Percentiles rank a stretch among this genome's conserved stretches.
Conservation (phyloP, 2,113 vertebrate species). For the Mellivora capensis region DNA sequence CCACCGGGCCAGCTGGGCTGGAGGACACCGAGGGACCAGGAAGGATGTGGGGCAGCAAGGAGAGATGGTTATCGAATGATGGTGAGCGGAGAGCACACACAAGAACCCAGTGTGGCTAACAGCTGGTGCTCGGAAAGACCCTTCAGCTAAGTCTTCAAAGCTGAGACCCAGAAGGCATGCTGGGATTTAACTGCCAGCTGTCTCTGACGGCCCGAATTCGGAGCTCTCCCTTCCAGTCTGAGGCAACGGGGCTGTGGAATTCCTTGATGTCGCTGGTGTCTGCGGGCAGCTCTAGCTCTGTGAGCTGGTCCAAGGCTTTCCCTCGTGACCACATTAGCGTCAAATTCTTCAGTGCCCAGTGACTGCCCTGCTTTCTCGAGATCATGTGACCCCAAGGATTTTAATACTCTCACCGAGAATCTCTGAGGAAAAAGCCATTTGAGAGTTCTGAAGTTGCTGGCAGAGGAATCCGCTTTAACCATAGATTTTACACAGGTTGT, state of each 20-base stretch:
- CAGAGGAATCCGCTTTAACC: neutral
- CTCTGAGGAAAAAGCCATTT: rapidly evolving
- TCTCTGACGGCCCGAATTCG: rapidly evolving
- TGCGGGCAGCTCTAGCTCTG: neutral
- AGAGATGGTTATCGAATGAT: rapidly evolving
- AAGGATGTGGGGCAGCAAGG: neutral
- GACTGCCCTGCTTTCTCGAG: neutral
- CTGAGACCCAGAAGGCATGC: rapidly evolving
- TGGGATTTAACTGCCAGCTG: neutral
- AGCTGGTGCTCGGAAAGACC: neutral
- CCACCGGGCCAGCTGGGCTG: rapidly evolving
- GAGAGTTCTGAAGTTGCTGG: neutral
- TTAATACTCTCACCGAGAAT: neutral
- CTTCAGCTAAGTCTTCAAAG: neutral
- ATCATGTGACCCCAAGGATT: neutral
- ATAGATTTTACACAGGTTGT: neutral
- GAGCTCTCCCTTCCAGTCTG: neutral
- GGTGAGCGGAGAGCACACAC: neutral
- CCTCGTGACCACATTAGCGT: neutral
- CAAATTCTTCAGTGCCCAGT: neutral
- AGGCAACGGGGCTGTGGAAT: rapidly evolving
- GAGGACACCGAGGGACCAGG: neutral
- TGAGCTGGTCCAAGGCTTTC: neutral
- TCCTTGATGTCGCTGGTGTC: too few relatives aligned
- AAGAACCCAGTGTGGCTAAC: neutral